Base-by-base conservation (phyloP, 2,113 vertebrate genomes). In the Pholis gunnellus region DNA sequence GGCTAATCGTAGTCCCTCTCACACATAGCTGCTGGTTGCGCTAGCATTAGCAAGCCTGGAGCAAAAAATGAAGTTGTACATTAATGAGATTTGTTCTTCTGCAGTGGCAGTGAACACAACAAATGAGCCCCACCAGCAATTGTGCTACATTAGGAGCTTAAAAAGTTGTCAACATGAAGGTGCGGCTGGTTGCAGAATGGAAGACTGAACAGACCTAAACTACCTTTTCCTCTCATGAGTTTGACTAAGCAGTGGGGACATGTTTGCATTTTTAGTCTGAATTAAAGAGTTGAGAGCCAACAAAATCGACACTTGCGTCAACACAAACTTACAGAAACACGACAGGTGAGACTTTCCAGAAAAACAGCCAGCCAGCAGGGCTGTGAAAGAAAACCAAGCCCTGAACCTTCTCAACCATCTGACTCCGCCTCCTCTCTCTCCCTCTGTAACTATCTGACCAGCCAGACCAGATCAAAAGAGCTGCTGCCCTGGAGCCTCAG, bases 401-500 rank as follows among this genome's bases (percentile, higher is more conserved):
- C 34, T 27, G n/a, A 60, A 59, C 60, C 76, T 72, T 81, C 69
- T 60, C 60, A 31, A 52, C 57, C 54, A 68, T 72, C 65, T 77
- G 82, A 78, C 44, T 71, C 46, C n/a, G 44, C 34, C 36, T 42
- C 11, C 63, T 27, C 81, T 59, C 57, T 75, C 46, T 5, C 72
- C 29, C 67, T 42, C 70, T 77, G 60, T 46, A 64, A 69, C 75
- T 18, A 66, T 31, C 36, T 46, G 38, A 50, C 86, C 84, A 86
- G 67, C 78, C 84, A 66, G 52, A 77, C 61, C 50, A 63, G 69
- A 87, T 83, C 42, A 88, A 64, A 57, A 79, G 52, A 42, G 54
- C 67, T 27, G 69, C 81, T 67, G 72, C 64, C 75, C 64, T 22
- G 52, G 17, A 67, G 84, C 79, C 63, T 75, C 60, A 56, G 77